phyloP scores from a whole-genome alignment of 2,797 vertebrate genomes.

The Momotus momota region DNA sequence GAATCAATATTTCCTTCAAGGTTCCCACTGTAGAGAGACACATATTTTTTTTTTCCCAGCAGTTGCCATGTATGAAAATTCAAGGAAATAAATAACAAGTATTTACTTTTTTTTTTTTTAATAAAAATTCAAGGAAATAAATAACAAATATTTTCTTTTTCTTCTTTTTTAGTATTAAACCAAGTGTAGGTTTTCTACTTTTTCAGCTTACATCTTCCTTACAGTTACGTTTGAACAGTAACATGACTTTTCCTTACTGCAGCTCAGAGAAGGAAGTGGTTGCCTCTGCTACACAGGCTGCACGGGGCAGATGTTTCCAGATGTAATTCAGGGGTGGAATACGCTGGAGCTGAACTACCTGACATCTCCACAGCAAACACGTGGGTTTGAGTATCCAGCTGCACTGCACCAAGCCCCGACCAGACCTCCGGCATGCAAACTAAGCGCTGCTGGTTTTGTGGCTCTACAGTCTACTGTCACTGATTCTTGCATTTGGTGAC shows the following conservation, averaged over 20 bases:
- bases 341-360: background rate
- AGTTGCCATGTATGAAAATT: background rate
- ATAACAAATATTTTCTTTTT: background rate
- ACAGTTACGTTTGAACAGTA: background rate
- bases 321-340: background rate
- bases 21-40: background rate
- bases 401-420: background rate
- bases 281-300: no score
- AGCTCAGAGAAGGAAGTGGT: background rate
- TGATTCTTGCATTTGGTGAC: background rate
- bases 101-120: background rate
- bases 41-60: background rate
- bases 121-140: background rate
- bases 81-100: background rate
- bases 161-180: background rate
- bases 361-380: background rate
- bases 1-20: constrained; percentile 4
- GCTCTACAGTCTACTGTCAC: background rate
- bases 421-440: background rate
- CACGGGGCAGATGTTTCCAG: background rate
- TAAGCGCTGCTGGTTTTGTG: background rate
- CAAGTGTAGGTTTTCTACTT: background rate
- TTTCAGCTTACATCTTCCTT: background rate
- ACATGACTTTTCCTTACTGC: background rate
- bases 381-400: background rate